Percentiles rank a stretch among this genome's conserved stretches.
Evolutionary conservation across 2,113 vertebrate species (phyloP).

Genomic region (Coturnix japonica): DNA sequence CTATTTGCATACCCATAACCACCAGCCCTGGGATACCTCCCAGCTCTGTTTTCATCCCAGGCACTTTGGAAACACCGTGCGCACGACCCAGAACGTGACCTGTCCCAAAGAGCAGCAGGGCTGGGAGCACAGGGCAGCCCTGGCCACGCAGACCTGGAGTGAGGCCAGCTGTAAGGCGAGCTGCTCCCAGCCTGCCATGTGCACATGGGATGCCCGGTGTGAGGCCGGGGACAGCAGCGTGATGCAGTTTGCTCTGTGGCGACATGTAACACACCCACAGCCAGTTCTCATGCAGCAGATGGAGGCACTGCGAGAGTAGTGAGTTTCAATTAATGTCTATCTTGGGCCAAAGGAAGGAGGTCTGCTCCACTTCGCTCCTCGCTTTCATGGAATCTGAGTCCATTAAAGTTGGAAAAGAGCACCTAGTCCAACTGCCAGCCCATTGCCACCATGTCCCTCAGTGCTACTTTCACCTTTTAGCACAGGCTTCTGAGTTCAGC

Average conservation of each 20-base stretch:
- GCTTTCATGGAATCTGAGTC: neutral
- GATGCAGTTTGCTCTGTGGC: neutral
- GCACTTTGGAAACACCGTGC: neutral
- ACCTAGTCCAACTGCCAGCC: too few relatives aligned
- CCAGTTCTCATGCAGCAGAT: slow-evolving; percentile 13
- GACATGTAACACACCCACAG: neutral
- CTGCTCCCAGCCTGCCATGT: neutral
- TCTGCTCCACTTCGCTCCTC: neutral
- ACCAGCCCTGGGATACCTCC: neutral
- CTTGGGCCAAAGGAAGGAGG: slow-evolving; percentile 3
- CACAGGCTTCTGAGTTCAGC: neutral
- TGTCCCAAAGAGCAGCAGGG: neutral
- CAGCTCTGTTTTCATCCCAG: neutral
- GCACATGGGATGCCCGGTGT: rapidly evolving
- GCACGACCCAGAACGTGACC: neutral
- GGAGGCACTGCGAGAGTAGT: neutral
- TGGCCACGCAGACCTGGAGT: neutral
- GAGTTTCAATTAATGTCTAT: slow-evolving; percentile 18
- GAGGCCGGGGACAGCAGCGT: rapidly evolving
- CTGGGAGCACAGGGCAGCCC: neutral
- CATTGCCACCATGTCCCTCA: too few relatives aligned
- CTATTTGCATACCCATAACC: slow-evolving; percentile 24
- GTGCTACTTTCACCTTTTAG: neutral
- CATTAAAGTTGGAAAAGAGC: too few relatives aligned
- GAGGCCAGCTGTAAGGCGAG: slow-evolving; percentile 13